phyloP scores from a whole-genome alignment of 2,113 vertebrate genomes.

The Isurus oxyrinchus region DNA sequence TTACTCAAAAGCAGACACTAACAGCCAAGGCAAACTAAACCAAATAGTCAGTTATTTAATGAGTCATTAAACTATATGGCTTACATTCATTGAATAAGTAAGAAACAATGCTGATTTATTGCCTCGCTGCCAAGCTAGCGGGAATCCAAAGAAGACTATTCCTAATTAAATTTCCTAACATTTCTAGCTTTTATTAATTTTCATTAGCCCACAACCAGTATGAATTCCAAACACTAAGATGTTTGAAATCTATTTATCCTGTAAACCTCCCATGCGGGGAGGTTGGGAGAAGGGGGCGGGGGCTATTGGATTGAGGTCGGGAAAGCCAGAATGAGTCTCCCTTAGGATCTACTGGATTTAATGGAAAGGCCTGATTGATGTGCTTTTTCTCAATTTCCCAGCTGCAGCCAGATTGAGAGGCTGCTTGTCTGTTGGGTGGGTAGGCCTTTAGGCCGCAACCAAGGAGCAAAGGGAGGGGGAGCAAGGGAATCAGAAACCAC shows the following conservation, averaged over 20 bases:
- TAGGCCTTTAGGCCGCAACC: background rate
- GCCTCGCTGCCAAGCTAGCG: background rate
- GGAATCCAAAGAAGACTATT: background rate
- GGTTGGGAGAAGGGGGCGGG: too few relatives aligned
- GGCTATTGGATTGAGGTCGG: too few relatives aligned
- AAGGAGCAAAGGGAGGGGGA: background rate
- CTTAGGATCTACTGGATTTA: too few relatives aligned
- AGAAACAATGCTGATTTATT: background rate
- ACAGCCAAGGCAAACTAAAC: background rate
- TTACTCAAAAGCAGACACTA: slow-evolving; percentile 2
- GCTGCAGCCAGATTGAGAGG: background rate
- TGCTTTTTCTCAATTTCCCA: too few relatives aligned
- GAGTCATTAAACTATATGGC: background rate
- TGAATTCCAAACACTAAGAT: background rate
- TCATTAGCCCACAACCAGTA: background rate
- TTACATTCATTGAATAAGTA: background rate
- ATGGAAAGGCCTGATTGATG: too few relatives aligned
- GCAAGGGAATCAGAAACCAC: background rate
- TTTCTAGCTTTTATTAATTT: background rate
- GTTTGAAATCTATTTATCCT: background rate
- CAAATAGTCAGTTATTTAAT: background rate
- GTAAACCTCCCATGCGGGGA: too few relatives aligned
- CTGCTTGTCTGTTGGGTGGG: background rate
- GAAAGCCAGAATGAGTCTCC: too few relatives aligned
- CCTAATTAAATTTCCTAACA: background rate